A percentile compares a stretch with the other conserved stretches of the same genome.
phyloP scores from a whole-genome alignment of 2,888 invertebrate genomes.

The Actias luna region DNA sequence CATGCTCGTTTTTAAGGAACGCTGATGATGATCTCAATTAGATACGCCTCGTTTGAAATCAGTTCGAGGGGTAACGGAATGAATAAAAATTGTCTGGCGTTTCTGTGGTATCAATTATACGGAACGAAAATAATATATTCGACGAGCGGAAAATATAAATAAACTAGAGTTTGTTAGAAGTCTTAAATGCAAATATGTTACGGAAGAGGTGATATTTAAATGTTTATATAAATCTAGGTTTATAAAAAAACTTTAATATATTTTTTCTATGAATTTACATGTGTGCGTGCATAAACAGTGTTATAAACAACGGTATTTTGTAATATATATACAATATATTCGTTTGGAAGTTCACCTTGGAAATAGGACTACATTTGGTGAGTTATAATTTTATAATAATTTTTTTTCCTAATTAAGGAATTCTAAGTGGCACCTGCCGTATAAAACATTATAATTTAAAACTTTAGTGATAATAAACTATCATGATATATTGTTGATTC shows the following conservation, averaged over 20 bases:
- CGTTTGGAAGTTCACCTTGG: conserved; percentile 11
- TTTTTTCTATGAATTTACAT: conserved; percentile 29
- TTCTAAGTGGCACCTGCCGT: background rate
- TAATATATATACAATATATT: conserved; percentile 9
- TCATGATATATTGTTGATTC: background rate
- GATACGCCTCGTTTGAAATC: conserved; percentile 66
- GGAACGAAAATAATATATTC: conserved; percentile 47
- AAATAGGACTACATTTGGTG: conserved; percentile 28
- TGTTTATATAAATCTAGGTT: background rate
- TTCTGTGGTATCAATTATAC: conserved; percentile 57
- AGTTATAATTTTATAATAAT: conserved; percentile 24
- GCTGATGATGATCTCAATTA: conserved; percentile 75
- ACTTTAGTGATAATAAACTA: background rate
- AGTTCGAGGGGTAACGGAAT: conserved; percentile 66
- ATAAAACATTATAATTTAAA: background rate
- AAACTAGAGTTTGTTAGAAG: conserved; percentile 38
- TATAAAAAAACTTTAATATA: conserved; percentile 23
- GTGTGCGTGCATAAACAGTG: conserved; percentile 33
- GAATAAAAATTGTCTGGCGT: conserved; percentile 64
- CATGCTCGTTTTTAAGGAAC: conserved; percentile 60
- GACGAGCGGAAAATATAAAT: conserved; percentile 49
- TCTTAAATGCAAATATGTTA: conserved; percentile 54
- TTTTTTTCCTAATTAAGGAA: background rate
- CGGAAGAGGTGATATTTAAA: conserved; percentile 58
- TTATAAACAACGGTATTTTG: conserved; percentile 22